Conservation (phyloP, 2,797 vertebrate genomes). For the Melanotaenia parkinsoni region DNA sequence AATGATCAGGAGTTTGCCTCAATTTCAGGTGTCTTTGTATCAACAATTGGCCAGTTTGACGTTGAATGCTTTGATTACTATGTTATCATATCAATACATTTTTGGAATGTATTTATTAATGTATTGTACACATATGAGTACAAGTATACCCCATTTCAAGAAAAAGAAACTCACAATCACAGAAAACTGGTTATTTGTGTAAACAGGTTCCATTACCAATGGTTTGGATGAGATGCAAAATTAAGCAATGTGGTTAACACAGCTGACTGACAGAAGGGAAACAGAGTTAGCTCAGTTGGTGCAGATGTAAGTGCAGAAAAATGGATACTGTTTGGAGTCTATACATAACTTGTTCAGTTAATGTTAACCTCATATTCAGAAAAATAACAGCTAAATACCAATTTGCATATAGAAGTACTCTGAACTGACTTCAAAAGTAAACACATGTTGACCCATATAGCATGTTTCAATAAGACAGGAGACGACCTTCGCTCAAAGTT, state of each 20-base stretch:
- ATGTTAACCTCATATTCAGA: not conserved
- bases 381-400: not conserved
- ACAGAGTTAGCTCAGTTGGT: not conserved
- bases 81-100: not conserved
- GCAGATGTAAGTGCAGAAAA: not conserved
- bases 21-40: not conserved
- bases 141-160: too few species aligned
- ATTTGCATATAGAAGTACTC: not conserved
- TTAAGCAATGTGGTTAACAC: not conserved
- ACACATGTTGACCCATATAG: conserved; percentile 5
- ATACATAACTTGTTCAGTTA: not conserved
- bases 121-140: too few species aligned
- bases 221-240: not conserved
- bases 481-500: conserved; percentile 40
- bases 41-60: too few species aligned
- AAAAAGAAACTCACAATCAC: too few species aligned
- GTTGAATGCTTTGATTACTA: not conserved
- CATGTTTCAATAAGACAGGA: conserved; percentile 6
- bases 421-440: conserved; percentile 26
- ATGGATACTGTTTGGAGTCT: not conserved
- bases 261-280: not conserved
- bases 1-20: not conserved
- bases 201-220: not conserved
- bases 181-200: not conserved
- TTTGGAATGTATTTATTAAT: too few species aligned